phyloP scores from a whole-genome alignment of 2,113 vertebrate genomes.

The Monopterus albus region DNA sequence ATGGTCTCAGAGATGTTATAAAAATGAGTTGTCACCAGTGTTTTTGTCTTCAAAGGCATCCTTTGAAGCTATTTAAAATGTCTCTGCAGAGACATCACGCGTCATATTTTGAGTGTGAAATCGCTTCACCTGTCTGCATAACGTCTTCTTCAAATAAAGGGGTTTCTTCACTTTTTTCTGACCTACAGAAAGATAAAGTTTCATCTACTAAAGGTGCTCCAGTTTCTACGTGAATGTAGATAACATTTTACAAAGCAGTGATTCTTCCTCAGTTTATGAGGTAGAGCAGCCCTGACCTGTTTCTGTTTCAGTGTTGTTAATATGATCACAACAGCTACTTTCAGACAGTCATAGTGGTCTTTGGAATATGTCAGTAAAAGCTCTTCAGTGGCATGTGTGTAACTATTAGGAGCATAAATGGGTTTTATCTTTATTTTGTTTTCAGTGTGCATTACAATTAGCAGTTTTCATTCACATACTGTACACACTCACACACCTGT shows the following conservation, averaged over 20 bases:
- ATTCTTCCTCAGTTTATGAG: not conserved
- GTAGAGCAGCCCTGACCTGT: not conserved
- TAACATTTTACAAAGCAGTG: slow-evolving; percentile 5
- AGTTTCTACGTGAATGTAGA: slow-evolving; percentile 1
- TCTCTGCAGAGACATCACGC: slow-evolving; percentile 64
- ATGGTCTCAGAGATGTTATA: slow-evolving; percentile 82
- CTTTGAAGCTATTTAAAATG: slow-evolving; percentile 79
- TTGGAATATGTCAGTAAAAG: too few relatives aligned
- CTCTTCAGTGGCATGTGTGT: too few relatives aligned
- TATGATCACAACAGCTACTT: not conserved
- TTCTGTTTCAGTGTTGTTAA: not conserved
- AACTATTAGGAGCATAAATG: too few relatives aligned
- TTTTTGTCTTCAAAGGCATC: slow-evolving; percentile 78
- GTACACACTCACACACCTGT: too few relatives aligned
- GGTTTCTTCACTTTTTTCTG: slow-evolving; percentile 20
- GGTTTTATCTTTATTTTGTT: too few relatives aligned
- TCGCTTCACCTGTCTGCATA: slow-evolving; percentile 62
- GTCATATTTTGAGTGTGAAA: slow-evolving; percentile 69
- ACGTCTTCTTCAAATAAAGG: slow-evolving; percentile 50
- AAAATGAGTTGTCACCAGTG: slow-evolving; percentile 77
- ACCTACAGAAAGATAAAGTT: slow-evolving; percentile 40
- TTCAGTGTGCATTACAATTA: too few relatives aligned
- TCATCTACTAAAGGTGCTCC: not conserved
- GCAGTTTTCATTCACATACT: too few relatives aligned
- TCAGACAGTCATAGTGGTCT: too few relatives aligned